Conservation (phyloP, 1,140 invertebrate genomes). For the Microvelia longipes region DNA sequence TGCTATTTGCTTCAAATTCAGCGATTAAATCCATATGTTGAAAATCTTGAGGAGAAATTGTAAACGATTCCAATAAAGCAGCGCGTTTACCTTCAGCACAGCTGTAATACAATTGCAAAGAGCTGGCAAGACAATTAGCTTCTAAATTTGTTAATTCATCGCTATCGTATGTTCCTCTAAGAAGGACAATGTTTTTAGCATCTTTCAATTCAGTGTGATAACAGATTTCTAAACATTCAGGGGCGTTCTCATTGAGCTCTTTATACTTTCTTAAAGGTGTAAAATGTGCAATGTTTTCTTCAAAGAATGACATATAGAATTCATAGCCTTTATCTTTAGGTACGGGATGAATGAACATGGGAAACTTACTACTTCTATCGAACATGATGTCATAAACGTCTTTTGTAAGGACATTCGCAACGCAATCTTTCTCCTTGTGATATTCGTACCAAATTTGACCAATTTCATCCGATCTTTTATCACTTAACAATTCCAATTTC, state of each 20-base stretch:
- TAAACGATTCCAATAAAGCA: conserved; percentile 53
- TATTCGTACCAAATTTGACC: conserved; percentile 63
- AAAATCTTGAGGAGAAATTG: conserved; percentile 51
- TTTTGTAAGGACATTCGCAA: conserved; percentile 50
- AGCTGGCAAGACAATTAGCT: conserved; percentile 70
- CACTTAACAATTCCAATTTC: conserved; percentile 57
- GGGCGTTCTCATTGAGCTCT: conserved; percentile 78
- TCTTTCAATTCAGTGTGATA: conserved; percentile 66
- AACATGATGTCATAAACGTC: conserved; percentile 42
- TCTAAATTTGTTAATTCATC: conserved; percentile 60
- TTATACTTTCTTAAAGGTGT: conserved; percentile 75
- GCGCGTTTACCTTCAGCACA: conserved; percentile 44
- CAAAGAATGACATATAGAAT: conserved; percentile 66
- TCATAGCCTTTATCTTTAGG: conserved; percentile 72
- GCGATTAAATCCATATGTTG: conserved; percentile 67
- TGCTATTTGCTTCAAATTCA: conserved; percentile 47
- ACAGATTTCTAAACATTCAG: conserved; percentile 66
- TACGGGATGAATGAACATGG: conserved; percentile 64
- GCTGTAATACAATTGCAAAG: conserved; percentile 70
- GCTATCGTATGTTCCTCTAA: conserved; percentile 75
- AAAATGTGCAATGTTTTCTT: conserved; percentile 60
- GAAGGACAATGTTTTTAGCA: conserved; percentile 63
- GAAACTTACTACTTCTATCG: conserved; percentile 38
- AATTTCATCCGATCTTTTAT: conserved; percentile 58
- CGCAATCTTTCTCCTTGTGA: conserved; percentile 55